Evolutionary conservation across 2,113 vertebrate species (phyloP).

Genomic region (Silurus asotus): DNA sequence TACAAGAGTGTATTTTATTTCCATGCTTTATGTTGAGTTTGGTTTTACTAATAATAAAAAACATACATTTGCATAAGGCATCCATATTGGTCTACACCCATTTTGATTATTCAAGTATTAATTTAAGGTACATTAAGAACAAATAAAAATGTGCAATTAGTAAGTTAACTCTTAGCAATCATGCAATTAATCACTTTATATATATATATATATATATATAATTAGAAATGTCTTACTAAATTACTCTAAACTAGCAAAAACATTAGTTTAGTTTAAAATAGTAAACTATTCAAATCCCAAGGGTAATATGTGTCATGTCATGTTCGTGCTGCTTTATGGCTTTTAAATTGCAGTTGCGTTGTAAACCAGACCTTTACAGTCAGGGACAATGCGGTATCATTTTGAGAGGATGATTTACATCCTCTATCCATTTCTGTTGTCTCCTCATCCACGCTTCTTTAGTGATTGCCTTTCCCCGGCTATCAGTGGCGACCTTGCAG

Average conservation of each 20-base stretch:
- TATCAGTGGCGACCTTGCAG: slow-evolving; percentile 71
- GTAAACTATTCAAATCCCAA: slow-evolving; percentile 11
- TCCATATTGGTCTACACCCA: too few relatives aligned
- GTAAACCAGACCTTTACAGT: slow-evolving; percentile 65
- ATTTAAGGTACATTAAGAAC: too few relatives aligned
- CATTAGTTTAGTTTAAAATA: not conserved
- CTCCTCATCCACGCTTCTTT: slow-evolving; percentile 57
- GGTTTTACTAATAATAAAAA: too few relatives aligned
- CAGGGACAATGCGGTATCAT: slow-evolving; percentile 65
- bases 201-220: not conserved
- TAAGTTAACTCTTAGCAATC: too few relatives aligned
- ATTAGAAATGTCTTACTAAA: not conserved
- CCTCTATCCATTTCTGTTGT: slow-evolving; percentile 64
- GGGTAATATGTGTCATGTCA: slow-evolving; percentile 63
- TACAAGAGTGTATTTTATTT: too few relatives aligned
- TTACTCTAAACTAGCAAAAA: not conserved
- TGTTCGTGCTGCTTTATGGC: slow-evolving; percentile 67
- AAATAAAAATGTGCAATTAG: too few relatives aligned
- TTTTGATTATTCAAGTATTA: too few relatives aligned
- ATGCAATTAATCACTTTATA: not conserved
- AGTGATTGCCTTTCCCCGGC: slow-evolving; percentile 50
- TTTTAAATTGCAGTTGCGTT: slow-evolving; percentile 42
- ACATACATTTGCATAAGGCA: too few relatives aligned
- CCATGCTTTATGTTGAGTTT: too few relatives aligned
- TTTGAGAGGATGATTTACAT: slow-evolving; percentile 68